Evolutionary conservation across 2,797 vertebrate genomes (phyloP).

Genomic region (Geotrypetes seraphini): DNA sequence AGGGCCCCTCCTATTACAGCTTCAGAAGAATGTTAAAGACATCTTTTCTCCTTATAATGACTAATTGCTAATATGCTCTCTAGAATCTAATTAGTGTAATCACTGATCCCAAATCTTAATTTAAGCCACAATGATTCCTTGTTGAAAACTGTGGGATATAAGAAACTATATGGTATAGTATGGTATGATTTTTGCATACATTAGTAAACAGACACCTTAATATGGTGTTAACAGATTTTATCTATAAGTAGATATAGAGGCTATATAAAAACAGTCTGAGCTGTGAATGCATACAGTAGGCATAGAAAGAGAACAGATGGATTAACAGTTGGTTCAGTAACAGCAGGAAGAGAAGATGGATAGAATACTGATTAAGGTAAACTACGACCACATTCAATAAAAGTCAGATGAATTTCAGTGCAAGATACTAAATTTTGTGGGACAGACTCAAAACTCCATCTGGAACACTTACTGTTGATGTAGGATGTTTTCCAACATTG

Average conservation of each 20-base stretch:
- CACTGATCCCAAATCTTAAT: no score
- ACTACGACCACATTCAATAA: conserved; percentile 35
- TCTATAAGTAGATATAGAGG: conserved; percentile 15
- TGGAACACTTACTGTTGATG: conserved; percentile 25
- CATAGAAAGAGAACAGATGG: conserved; percentile 33
- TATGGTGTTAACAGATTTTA: conserved; percentile 18
- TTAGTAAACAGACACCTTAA: no score
- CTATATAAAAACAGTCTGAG: conserved; percentile 18
- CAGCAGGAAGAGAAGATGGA: conserved; percentile 33
- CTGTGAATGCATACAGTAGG: conserved; percentile 12
- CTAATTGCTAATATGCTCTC: no score
- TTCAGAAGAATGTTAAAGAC: no score
- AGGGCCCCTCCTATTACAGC: no score
- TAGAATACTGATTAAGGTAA: conserved; percentile 34
- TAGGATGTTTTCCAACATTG: conserved; percentile 20
- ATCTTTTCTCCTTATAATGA: no score
- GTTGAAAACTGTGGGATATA: no score
- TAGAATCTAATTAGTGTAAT: no score
- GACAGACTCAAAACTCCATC: conserved; percentile 32
- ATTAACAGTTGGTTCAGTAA: conserved; percentile 37
- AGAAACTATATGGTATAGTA: no score
- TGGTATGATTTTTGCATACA: no score
- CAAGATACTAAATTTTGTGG: conserved; percentile 33
- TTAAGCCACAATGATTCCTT: no score
- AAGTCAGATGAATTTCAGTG: conserved; percentile 34